A percentile compares a stretch with the other conserved stretches of the same genome.
phyloP scores from a whole-genome alignment of 92 coral and sea anemone genomes.

The Meandrina meandrites region DNA sequence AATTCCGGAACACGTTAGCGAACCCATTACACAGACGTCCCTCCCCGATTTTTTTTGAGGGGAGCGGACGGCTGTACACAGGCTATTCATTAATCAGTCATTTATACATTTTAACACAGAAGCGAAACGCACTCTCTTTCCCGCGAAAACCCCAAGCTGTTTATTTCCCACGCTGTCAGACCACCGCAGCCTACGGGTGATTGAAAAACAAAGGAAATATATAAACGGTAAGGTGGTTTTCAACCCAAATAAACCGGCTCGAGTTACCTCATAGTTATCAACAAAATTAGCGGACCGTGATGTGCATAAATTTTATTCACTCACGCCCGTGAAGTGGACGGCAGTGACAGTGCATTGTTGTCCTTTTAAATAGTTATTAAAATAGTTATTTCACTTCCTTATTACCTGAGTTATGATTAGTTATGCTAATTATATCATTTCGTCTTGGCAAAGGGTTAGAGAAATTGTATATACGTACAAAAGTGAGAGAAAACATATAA shows the following conservation, averaged over 20 bases:
- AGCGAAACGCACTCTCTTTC: background rate
- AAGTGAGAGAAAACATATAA: too few species aligned
- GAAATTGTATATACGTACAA: background rate
- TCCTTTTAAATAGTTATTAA: background rate
- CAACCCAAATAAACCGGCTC: constrained; percentile 4
- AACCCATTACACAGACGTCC: too few species aligned
- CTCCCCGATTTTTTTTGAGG: too few species aligned
- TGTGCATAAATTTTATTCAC: background rate
- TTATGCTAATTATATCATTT: background rate
- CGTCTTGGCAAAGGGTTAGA: background rate
- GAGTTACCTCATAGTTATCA: background rate
- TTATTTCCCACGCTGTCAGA: background rate
- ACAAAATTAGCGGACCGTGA: background rate
- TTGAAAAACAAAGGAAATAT: background rate
- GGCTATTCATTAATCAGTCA: too few species aligned
- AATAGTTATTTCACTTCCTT: background rate
- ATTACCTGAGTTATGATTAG: background rate
- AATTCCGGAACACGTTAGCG: too few species aligned
- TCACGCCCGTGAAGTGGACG: background rate
- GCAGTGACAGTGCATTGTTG: background rate
- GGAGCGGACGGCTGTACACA: too few species aligned
- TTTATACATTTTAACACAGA: too few species aligned
- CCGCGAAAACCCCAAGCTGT: too few species aligned
- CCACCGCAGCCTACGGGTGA: background rate
- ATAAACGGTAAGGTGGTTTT: background rate